Evolutionary conservation across 2,888 invertebrate genomes (phyloP).

Genomic region (Epistrophe eligans): DNA sequence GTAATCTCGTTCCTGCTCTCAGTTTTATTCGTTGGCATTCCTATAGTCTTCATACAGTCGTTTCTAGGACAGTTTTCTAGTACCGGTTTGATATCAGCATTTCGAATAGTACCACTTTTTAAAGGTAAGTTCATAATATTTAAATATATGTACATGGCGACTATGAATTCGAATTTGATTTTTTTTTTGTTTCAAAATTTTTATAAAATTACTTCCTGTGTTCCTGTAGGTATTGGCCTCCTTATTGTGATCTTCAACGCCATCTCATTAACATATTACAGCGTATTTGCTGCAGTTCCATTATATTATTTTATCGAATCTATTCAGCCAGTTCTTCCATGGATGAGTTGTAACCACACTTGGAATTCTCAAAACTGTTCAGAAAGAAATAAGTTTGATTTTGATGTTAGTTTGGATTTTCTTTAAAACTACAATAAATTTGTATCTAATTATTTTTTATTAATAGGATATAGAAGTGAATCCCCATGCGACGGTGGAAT

Average conservation of each 20-base stretch:
- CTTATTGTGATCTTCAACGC: slow-evolving; percentile 92
- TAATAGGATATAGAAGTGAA: slow-evolving; percentile 76
- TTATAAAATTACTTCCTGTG: neutral
- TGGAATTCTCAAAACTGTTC: slow-evolving; percentile 89
- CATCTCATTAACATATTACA: slow-evolving; percentile 92
- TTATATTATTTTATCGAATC: slow-evolving; percentile 91
- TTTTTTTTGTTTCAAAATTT: too few species aligned
- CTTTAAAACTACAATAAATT: neutral
- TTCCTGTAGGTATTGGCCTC: slow-evolving; percentile 85
- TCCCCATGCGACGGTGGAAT: slow-evolving; percentile 81
- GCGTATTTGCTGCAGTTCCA: slow-evolving; percentile 93
- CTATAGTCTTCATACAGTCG: slow-evolving; percentile 94
- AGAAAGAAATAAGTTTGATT: slow-evolving; percentile 79
- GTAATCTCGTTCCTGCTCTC: slow-evolving; percentile 79
- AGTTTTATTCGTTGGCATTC: slow-evolving; percentile 85
- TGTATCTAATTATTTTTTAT: neutral
- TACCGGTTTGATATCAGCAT: slow-evolving; percentile 92
- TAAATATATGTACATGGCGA: too few species aligned
- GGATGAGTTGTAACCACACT: slow-evolving; percentile 90
- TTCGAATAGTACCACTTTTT: slow-evolving; percentile 92
- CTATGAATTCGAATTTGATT: too few species aligned
- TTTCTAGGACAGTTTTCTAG: slow-evolving; percentile 93
- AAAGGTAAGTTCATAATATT: slow-evolving; percentile 88
- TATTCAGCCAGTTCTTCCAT: slow-evolving; percentile 88
- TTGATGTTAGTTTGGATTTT: slow-evolving; percentile 74